phyloP scores from a whole-genome alignment of 1,140 invertebrate species.

The Lamellibrachia luymesi region DNA sequence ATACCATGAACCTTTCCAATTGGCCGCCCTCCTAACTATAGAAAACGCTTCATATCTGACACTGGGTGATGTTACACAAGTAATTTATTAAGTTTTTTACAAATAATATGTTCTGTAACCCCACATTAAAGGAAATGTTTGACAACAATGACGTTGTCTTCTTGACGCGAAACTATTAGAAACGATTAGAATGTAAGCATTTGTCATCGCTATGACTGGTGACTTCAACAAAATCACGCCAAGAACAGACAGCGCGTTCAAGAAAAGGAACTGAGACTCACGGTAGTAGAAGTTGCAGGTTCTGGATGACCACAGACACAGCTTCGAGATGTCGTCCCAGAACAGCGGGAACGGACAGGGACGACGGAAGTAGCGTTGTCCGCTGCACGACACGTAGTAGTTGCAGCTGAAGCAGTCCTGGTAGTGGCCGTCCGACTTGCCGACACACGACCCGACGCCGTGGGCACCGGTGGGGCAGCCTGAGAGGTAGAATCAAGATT shows the following conservation, averaged over 20 bases:
- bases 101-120: too few relatives aligned
- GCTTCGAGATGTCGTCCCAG: conserved; percentile 9
- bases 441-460: not conserved
- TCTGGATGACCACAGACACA: not conserved
- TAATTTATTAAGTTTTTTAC: too few relatives aligned
- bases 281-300: not conserved
- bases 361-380: not conserved
- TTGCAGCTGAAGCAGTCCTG: conserved; percentile 9
- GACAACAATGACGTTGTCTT: too few relatives aligned
- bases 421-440: conserved; percentile 12
- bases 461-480: not conserved
- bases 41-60: too few relatives aligned
- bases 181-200: too few relatives aligned
- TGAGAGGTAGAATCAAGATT: not conserved
- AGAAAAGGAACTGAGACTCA: not conserved
- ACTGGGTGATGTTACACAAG: too few relatives aligned
- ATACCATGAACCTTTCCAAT: too few relatives aligned
- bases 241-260: not conserved
- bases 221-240: too few relatives aligned
- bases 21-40: too few relatives aligned
- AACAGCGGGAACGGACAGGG: not conserved
- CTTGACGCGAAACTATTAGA: too few relatives aligned
- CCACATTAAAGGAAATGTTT: too few relatives aligned
- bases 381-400: conserved; percentile 14
- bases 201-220: too few relatives aligned